Evolutionary conservation across 2,888 invertebrate genomes (phyloP).

Genomic region (Amblyjoppa proteus): DNA sequence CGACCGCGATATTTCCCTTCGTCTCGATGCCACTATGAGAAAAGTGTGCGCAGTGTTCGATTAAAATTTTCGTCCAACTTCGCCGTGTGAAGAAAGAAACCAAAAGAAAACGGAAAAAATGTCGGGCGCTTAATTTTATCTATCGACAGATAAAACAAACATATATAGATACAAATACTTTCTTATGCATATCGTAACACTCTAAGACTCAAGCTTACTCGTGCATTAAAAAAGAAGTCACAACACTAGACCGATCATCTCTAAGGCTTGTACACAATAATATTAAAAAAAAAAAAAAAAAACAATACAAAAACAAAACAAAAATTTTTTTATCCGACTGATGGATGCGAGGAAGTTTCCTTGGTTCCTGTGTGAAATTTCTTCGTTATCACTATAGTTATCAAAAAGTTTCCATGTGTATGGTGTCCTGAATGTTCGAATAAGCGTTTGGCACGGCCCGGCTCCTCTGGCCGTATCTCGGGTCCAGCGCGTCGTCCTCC

Average conservation of each 20-base stretch:
- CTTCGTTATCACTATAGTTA: constrained; percentile 20
- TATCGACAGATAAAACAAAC: neutral
- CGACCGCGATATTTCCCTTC: too few relatives aligned
- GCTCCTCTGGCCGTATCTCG: constrained; percentile 67
- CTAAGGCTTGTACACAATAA: constrained; percentile 44
- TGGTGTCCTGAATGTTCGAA: constrained; percentile 76
- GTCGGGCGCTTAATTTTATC: neutral
- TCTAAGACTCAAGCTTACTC: constrained; percentile 29
- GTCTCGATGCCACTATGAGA: too few relatives aligned
- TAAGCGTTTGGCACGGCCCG: constrained; percentile 74
- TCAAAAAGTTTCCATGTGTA: constrained; percentile 80
- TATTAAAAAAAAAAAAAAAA: constrained; percentile 62
- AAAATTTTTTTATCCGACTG: constrained; percentile 21
- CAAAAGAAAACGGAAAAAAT: neutral
- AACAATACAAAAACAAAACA: constrained; percentile 54
- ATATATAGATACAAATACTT: constrained; percentile 36
- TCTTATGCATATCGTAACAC: constrained; percentile 21
- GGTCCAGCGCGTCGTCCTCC: constrained; percentile 75
- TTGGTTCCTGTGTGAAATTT: constrained; percentile 24
- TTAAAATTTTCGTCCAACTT: too few relatives aligned
- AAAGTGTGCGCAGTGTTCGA: too few relatives aligned
- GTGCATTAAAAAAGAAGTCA: constrained; percentile 29
- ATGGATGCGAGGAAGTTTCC: constrained; percentile 50
- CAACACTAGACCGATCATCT: constrained; percentile 26
- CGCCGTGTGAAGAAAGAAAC: too few relatives aligned